phyloP scores from a whole-genome alignment of 2,888 invertebrate species.

The Drosophila nigricruria region DNA sequence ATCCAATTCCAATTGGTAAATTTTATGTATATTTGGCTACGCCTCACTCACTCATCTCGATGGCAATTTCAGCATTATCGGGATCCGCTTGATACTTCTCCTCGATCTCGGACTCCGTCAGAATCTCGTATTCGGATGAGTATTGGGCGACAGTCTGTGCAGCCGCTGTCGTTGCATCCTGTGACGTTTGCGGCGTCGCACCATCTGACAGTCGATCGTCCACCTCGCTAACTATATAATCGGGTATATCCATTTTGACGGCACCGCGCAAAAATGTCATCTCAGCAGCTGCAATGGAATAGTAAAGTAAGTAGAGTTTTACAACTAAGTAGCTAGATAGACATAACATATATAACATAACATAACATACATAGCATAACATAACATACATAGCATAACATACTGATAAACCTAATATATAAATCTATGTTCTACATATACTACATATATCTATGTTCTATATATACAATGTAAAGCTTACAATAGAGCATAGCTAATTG shows the following conservation, averaged over 20 bases:
- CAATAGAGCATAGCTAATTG: no score
- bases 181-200: slow-evolving; percentile 82
- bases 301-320: not conserved
- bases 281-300: slow-evolving; percentile 81
- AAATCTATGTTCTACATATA: no score
- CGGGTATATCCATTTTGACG: slow-evolving; percentile 87
- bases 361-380: no score
- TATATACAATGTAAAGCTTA: no score
- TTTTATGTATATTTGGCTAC: not conserved
- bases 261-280: slow-evolving; percentile 85
- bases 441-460: no score
- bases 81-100: slow-evolving; percentile 82
- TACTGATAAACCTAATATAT: no score
- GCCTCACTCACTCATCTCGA: slow-evolving; percentile 83
- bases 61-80: slow-evolving; percentile 83
- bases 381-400: no score
- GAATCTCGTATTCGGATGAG: slow-evolving; percentile 85
- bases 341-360: no score
- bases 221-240: slow-evolving; percentile 86
- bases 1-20: no score
- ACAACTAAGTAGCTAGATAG: not conserved
- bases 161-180: slow-evolving; percentile 77
- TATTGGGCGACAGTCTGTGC: slow-evolving; percentile 84
- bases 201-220: slow-evolving; percentile 82
- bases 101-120: slow-evolving; percentile 85